Evolutionary conservation across 2,797 vertebrate species (phyloP).

Genomic region (Lates japonicus): DNA sequence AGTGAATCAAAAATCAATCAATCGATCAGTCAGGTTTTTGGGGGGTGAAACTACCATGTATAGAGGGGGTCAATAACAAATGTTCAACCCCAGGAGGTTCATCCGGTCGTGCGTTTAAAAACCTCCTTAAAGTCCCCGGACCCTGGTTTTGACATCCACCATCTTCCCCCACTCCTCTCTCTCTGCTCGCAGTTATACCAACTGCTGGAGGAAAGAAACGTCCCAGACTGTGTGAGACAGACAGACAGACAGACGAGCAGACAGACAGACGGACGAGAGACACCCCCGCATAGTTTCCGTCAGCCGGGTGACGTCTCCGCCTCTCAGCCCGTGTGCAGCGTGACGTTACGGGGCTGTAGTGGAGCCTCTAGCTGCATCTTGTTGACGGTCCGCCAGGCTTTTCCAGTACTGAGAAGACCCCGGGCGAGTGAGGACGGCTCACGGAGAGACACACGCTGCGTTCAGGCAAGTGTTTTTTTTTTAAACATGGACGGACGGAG

Average conservation of each 20-base stretch:
- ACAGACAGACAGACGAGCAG: constrained; percentile 29
- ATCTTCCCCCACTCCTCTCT: not conserved
- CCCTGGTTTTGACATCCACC: not conserved
- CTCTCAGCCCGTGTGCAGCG: constrained; percentile 81
- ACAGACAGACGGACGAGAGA: constrained; percentile 74
- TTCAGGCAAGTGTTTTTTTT: constrained; percentile 75
- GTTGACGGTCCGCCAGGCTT: constrained; percentile 83
- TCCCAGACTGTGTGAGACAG: constrained; percentile 51
- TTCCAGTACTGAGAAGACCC: constrained; percentile 78
- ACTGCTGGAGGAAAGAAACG: constrained; percentile 62
- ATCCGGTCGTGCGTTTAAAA: not conserved
- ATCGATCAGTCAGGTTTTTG: not conserved
- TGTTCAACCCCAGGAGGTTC: not conserved
- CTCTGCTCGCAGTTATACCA: constrained; percentile 27
- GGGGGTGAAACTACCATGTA: not conserved
- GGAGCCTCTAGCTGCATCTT: constrained; percentile 84
- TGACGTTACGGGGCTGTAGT: constrained; percentile 85
- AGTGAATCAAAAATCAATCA: not conserved
- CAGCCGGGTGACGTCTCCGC: constrained; percentile 86
- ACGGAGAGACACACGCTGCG: constrained; percentile 28
- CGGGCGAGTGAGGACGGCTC: constrained; percentile 62
- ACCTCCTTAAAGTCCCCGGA: constrained; percentile 4
- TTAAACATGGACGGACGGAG: not conserved
- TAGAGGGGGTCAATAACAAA: not conserved
- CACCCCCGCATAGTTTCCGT: constrained; percentile 88